A percentile compares a stretch with the other conserved stretches of the same genome.
phyloP scores from a whole-genome alignment of 2,888 invertebrate species.

The Ectropis crepuscularia region DNA sequence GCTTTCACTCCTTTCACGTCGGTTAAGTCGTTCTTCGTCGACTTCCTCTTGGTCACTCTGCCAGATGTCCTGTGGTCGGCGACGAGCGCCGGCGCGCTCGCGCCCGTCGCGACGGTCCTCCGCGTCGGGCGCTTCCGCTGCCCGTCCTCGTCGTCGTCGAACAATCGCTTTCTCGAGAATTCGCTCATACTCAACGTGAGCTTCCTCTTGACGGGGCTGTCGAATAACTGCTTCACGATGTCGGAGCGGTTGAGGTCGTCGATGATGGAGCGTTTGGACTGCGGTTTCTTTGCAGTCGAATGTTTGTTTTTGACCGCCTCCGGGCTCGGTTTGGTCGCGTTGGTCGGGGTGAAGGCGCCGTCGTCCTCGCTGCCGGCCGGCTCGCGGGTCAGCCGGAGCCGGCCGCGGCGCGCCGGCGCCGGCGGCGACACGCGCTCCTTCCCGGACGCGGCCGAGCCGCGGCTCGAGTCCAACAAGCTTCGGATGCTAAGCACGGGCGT shows the following conservation, averaged over 20 bases:
- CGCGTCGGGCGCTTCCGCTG: slow-evolving; percentile 45
- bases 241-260: slow-evolving; percentile 74
- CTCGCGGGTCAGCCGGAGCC: slow-evolving; percentile 49
- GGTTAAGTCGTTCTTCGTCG: slow-evolving; percentile 67
- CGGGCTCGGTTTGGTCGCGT: slow-evolving; percentile 61
- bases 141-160: slow-evolving; percentile 55
- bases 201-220: slow-evolving; percentile 78
- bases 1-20: slow-evolving; percentile 70
- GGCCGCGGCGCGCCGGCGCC: slow-evolving; percentile 1
- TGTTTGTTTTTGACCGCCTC: slow-evolving; percentile 77
- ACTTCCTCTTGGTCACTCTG: slow-evolving; percentile 43
- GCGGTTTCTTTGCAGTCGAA: slow-evolving; percentile 79
- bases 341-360: slow-evolving; percentile 69
- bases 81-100: slow-evolving; percentile 41
- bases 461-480: slow-evolving; percentile 62
- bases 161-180: slow-evolving; percentile 61
- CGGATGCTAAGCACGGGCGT: slow-evolving; percentile 73
- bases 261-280: slow-evolving; percentile 75
- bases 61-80: background rate
- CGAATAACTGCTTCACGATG: slow-evolving; percentile 74
- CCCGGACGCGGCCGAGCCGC: slow-evolving; percentile 45
- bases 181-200: slow-evolving; percentile 80
- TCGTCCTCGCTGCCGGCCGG: slow-evolving; percentile 48
- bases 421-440: background rate
- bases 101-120: slow-evolving; percentile 51